phyloP scores from a whole-genome alignment of 2,113 vertebrate genomes.

The Hippocampus barbouri region DNA sequence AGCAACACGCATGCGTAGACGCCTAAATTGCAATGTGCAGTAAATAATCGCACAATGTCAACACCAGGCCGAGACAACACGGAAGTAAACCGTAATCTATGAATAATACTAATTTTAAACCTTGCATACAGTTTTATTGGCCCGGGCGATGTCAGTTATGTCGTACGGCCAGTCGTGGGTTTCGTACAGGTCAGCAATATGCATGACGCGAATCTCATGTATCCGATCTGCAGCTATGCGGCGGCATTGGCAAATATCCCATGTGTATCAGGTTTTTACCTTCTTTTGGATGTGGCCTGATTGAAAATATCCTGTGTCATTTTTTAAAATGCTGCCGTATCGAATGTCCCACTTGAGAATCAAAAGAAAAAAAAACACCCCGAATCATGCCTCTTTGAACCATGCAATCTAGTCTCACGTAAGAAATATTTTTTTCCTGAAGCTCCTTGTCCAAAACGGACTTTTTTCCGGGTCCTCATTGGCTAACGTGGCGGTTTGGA shows the following conservation, averaged over 20 bases:
- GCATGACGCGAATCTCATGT: background rate
- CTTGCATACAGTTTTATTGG: too few relatives aligned
- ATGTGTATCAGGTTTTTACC: background rate
- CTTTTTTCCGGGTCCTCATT: background rate
- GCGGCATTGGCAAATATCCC: background rate
- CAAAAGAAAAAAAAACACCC: too few relatives aligned
- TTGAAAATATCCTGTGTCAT: background rate
- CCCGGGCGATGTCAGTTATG: too few relatives aligned
- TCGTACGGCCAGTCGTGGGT: too few relatives aligned
- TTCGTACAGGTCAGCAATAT: background rate
- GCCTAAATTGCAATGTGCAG: too few relatives aligned
- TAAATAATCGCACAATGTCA: too few relatives aligned
- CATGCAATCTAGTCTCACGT: background rate
- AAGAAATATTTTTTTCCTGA: background rate
- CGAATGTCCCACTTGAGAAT: background rate
- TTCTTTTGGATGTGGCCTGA: background rate
- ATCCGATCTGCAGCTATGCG: background rate
- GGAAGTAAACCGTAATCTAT: too few relatives aligned
- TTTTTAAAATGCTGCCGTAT: background rate
- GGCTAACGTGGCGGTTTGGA: background rate
- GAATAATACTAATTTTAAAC: too few relatives aligned
- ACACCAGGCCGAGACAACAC: too few relatives aligned
- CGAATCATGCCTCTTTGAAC: background rate
- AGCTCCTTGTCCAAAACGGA: too few relatives aligned
- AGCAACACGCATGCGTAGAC: too few relatives aligned